Evolutionary conservation across 2,113 vertebrate genomes (phyloP).

Genomic region (Pachyramphus minor): DNA sequence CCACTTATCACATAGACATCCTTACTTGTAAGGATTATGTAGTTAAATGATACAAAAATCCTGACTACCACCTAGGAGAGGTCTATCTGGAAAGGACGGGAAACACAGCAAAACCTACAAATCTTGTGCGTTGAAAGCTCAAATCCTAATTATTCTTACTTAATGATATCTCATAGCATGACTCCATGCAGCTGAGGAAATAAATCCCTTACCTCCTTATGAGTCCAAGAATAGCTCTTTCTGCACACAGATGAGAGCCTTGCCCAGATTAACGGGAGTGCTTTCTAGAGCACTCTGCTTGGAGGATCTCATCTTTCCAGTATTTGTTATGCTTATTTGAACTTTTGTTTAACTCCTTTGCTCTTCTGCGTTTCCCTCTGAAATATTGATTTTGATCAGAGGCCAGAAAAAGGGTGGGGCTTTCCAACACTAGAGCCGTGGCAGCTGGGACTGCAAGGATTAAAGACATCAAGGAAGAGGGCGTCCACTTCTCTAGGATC

Average conservation of each 20-base stretch:
- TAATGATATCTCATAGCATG: slow-evolving; percentile 10
- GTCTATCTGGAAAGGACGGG: neutral
- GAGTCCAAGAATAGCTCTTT: slow-evolving; percentile 38
- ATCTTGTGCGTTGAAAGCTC: neutral
- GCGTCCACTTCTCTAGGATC: neutral
- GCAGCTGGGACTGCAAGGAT: neutral
- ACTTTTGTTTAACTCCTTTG: slow-evolving; percentile 31
- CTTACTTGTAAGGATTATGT: neutral
- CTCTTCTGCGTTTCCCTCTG: neutral
- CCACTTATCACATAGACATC: neutral
- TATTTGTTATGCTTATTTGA: slow-evolving; percentile 39
- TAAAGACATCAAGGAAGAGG: slow-evolving; percentile 1
- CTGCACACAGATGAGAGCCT: neutral
- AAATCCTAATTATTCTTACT: slow-evolving; percentile 26
- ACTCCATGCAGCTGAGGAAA: slow-evolving; percentile 46
- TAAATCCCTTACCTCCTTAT: slow-evolving; percentile 36
- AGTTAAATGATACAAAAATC: neutral
- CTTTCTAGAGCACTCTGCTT: slow-evolving; percentile 41
- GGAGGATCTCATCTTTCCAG: slow-evolving; percentile 20
- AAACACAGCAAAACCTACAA: neutral
- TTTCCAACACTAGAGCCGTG: neutral
- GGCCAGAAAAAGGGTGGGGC: neutral
- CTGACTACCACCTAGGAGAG: neutral
- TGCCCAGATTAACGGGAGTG: neutral
- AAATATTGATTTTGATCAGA: slow-evolving; percentile 40